Evolutionary conservation across 2,888 invertebrate genomes (phyloP), one percentile per base, ranked within the genome.

Genomic region (Nemapogon koenigi): DNA sequence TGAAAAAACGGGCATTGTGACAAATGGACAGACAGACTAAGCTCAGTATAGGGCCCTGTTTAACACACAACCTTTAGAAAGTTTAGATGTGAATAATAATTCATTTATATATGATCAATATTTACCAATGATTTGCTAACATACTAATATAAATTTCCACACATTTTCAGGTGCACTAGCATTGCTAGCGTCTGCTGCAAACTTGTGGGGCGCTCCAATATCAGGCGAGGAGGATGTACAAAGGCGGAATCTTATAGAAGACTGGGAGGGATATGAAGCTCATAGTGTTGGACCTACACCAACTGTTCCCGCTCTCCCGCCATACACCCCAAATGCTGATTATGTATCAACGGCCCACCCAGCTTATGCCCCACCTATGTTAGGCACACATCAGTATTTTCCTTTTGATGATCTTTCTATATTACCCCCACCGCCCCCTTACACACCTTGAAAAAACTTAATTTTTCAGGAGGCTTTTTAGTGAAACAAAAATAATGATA

Each of bases 101-200:
- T n/a, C n/a, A n/a, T n/a, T n/a, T n/a, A n/a, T n/a, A n/a, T n/a
- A n/a, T n/a, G n/a, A n/a, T n/a, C n/a, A n/a, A n/a, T n/a, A n/a
- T n/a, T n/a, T n/a, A n/a, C n/a, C n/a, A n/a, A n/a, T n/a, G n/a
- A 22, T 22, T 7, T 22, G 11, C 17, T 22, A 28, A 16, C 22
- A 17, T 39, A 22, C 14, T 25, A 6, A 14, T n/a, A 33, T 29
- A 18, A 40, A 35, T 43, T 6, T n/a, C 10, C 13, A 11, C 11
- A 19, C 30, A 18, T 46, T 71, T 78, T 10, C 80, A 79, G 89
- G 88, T 51, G 84, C 83, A 29, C 65, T 87, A 33, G 83, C 88
- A 27, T 71, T 88, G 35, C 56, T 88, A 48, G 88, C 87, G 4
- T 84, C 88, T 10, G 87, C 89, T 14, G 86, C 86, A 46, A 88